Percentiles rank a stretch among this genome's conserved stretches.
Evolutionary conservation across 2,797 vertebrate species (phyloP).

Genomic region (Anisognathus igniventris): DNA sequence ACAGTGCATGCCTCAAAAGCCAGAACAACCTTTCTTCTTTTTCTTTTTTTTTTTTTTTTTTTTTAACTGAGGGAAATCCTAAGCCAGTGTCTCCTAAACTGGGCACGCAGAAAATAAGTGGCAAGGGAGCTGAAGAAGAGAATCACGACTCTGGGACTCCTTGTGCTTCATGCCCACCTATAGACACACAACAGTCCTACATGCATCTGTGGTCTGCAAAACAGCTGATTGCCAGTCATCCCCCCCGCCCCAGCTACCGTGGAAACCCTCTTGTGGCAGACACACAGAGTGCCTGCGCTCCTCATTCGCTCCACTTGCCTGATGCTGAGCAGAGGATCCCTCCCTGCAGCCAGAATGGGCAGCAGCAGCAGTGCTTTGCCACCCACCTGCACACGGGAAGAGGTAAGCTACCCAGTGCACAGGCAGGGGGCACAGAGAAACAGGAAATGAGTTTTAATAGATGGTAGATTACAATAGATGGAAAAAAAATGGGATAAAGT

Average conservation of each 20-base stretch:
- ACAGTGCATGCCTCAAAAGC: neutral
- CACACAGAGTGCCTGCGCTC: neutral
- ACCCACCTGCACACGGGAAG: neutral
- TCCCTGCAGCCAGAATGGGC: neutral
- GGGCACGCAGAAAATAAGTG: neutral
- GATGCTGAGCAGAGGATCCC: neutral
- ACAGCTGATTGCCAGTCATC: neutral
- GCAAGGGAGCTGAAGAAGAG: rapidly evolving
- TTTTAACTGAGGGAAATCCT: neutral
- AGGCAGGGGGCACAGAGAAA: neutral
- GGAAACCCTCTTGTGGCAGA: neutral
- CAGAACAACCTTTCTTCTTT: neutral
- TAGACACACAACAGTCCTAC: neutral
- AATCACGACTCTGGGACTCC: neutral
- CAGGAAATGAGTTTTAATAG: neutral
- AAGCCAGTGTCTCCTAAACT: neutral
- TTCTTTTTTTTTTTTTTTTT: neutral
- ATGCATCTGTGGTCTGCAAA: neutral
- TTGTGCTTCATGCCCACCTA: neutral
- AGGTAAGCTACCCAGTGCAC: neutral
- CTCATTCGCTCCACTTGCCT: neutral
- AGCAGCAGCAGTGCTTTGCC: neutral
- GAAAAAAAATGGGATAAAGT: neutral
- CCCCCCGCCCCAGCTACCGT: neutral
- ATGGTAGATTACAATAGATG: neutral